Percentiles rank a stretch among this genome's conserved stretches.
phyloP scores from a whole-genome alignment of 2,888 invertebrate species.

The Didymodactylos carnosus region DNA sequence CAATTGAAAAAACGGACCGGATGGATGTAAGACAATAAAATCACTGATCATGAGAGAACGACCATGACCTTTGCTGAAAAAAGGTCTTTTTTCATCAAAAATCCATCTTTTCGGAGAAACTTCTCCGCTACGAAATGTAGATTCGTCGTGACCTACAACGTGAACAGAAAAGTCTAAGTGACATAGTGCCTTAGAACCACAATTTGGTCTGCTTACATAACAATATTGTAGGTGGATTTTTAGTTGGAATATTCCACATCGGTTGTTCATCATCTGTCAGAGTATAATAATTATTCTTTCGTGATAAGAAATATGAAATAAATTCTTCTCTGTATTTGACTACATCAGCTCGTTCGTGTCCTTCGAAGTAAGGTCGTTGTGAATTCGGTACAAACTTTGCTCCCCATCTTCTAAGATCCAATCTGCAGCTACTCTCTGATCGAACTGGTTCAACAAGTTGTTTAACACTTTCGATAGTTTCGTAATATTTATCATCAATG shows the following conservation, averaged over 20 bases:
- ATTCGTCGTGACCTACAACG: not conserved
- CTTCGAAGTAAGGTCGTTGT: not conserved
- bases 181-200: too few species aligned
- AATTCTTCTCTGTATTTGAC: not conserved
- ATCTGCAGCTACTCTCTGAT: not conserved
- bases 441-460: not conserved
- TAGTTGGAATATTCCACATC: not conserved
- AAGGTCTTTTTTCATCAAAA: not conserved
- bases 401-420: not conserved
- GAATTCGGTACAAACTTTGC: not conserved
- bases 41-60: not conserved
- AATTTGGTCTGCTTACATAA: too few species aligned
- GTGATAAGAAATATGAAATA: not conserved
- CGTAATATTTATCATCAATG: not conserved
- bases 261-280: not conserved
- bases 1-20: not conserved
- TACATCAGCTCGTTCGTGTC: not conserved
- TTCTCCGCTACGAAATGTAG: not conserved
- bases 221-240: not conserved
- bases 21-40: not conserved
- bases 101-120: not conserved
- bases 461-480: not conserved
- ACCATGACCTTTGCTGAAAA: not conserved
- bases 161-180: too few species aligned
- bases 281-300: not conserved